Percentiles rank a stretch among this genome's conserved stretches.
Evolutionary conservation across 2,113 vertebrate genomes (phyloP).

Genomic region (Motacilla tschutschensis): DNA sequence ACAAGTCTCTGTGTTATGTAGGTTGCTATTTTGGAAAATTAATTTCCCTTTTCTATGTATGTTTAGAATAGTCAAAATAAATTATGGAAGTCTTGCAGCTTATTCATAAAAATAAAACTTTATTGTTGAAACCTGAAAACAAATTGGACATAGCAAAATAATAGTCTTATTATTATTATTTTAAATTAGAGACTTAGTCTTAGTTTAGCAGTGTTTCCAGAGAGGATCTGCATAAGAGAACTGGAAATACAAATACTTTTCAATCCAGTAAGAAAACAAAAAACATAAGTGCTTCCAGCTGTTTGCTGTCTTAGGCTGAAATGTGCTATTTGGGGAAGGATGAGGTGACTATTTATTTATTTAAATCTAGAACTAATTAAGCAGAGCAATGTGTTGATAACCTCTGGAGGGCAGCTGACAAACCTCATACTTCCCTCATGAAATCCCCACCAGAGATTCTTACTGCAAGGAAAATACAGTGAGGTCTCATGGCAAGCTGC

Average conservation of each 20-base stretch:
- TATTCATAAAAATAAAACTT: slow-evolving; percentile 53
- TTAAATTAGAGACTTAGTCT: not conserved
- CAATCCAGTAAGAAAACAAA: not conserved
- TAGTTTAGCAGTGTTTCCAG: not conserved
- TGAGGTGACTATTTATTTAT: slow-evolving; percentile 26
- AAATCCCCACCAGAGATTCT: not conserved
- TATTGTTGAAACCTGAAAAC: slow-evolving; percentile 41
- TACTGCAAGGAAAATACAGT: not conserved
- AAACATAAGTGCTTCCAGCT: slow-evolving; percentile 26
- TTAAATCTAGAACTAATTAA: slow-evolving; percentile 4
- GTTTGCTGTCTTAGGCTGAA: slow-evolving; percentile 41
- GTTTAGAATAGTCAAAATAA: slow-evolving; percentile 57
- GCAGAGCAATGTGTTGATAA: not conserved
- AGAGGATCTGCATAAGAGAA: not conserved
- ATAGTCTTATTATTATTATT: not conserved
- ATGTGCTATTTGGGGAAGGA: slow-evolving; percentile 17
- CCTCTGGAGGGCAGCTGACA: slow-evolving; percentile 27
- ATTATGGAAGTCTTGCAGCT: slow-evolving; percentile 45
- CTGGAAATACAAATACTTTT: slow-evolving; percentile 38
- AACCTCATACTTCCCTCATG: not conserved
- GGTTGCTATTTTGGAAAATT: slow-evolving; percentile 65
- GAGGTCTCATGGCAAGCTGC: not conserved
- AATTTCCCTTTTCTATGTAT: slow-evolving; percentile 58
- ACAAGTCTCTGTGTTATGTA: slow-evolving; percentile 59
- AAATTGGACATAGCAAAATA: slow-evolving; percentile 9